These are phyloP conservation scores for Mythimna impura DNA, from an alignment of 2,888 invertebrate species.

Conservation along the genomic window DNA sequence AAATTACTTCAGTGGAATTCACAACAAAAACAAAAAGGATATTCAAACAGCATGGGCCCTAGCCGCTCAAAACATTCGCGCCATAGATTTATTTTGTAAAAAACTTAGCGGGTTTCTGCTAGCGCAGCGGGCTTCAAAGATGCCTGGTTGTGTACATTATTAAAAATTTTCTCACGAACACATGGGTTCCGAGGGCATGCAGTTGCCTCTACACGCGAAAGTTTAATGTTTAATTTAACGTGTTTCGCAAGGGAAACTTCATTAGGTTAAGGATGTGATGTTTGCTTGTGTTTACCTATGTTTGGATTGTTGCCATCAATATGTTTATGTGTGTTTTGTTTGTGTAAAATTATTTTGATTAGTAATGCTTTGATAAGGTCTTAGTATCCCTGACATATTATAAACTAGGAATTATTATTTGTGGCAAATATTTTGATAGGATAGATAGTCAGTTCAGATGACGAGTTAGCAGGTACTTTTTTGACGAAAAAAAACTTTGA, in stretches of 20 bases:
- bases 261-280: slow-evolving; percentile 62
- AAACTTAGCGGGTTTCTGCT: slow-evolving; percentile 57
- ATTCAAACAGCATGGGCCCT: slow-evolving; percentile 31
- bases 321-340: slow-evolving; percentile 31
- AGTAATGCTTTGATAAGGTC: neutral
- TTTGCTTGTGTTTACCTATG: slow-evolving; percentile 57
- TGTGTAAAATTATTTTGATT: slow-evolving; percentile 5
- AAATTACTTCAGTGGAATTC: neutral
- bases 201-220: slow-evolving; percentile 70
- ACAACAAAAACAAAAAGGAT: slow-evolving; percentile 26
- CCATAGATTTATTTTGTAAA: slow-evolving; percentile 54
- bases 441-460: too few relatives aligned
- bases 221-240: slow-evolving; percentile 68
- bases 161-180: slow-evolving; percentile 85
- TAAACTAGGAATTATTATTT: neutral
- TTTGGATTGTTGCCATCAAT: slow-evolving; percentile 51
- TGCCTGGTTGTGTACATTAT: slow-evolving; percentile 77
- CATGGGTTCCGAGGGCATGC: slow-evolving; percentile 74
- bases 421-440: too few relatives aligned
- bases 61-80: slow-evolving; percentile 48
- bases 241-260: slow-evolving; percentile 62
- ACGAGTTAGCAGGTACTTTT: too few relatives aligned
- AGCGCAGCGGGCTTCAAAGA: slow-evolving; percentile 80
- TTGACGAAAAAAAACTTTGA: too few relatives aligned
- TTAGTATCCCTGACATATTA: neutral